phyloP scores from a whole-genome alignment of 2,888 invertebrate genomes.

The Drosophila niveifrons region DNA sequence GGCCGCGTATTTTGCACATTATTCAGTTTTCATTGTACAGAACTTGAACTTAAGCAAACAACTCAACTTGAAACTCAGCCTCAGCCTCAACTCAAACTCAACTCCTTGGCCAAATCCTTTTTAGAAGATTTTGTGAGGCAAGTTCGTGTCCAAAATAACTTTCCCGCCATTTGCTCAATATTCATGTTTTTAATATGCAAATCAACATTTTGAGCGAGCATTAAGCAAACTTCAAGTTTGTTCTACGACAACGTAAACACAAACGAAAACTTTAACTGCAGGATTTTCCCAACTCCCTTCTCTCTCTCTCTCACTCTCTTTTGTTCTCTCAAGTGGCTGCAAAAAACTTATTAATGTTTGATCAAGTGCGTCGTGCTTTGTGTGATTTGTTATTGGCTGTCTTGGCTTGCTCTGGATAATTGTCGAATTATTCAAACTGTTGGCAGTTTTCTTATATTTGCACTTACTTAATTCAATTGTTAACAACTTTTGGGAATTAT shows the following conservation, averaged over 20 bases:
- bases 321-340: slow-evolving; percentile 10
- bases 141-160: slow-evolving; percentile 38
- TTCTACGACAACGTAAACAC: slow-evolving; percentile 15
- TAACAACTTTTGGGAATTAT: background rate
- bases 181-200: slow-evolving; percentile 78
- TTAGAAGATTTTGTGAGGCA: slow-evolving; percentile 16
- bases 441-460: slow-evolving; percentile 2
- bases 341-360: slow-evolving; percentile 67
- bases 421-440: slow-evolving; percentile 15
- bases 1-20: slow-evolving; percentile 44
- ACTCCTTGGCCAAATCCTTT: background rate
- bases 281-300: background rate
- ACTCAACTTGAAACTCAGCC: slow-evolving; percentile 32
- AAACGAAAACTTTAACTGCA: slow-evolving; percentile 40
- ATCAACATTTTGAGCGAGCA: slow-evolving; percentile 47
- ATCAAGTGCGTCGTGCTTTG: slow-evolving; percentile 52
- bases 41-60: slow-evolving; percentile 46
- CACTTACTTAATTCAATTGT: slow-evolving; percentile 3
- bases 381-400: slow-evolving; percentile 2
- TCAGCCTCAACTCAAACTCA: background rate
- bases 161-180: slow-evolving; percentile 66
- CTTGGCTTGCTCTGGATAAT: background rate
- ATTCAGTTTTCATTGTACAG: slow-evolving; percentile 31
- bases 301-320: background rate
- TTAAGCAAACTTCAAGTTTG: slow-evolving; percentile 38